A percentile compares a stretch with the other conserved stretches of the same genome.
phyloP scores from a whole-genome alignment of 2,113 vertebrate species.

The Sprattus sprattus region DNA sequence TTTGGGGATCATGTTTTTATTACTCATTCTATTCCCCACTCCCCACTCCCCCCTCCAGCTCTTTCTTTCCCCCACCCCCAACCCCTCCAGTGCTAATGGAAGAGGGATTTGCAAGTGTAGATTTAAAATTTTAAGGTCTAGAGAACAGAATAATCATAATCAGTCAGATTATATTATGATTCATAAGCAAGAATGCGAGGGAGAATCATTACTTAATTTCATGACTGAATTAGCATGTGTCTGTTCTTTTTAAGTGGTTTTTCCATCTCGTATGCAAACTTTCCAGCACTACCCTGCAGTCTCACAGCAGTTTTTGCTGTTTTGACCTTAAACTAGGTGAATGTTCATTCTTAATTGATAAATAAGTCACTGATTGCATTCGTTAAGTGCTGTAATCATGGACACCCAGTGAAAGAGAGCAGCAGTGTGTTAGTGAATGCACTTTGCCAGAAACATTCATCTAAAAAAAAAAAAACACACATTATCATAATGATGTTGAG shows the following conservation, averaged over 20 bases:
- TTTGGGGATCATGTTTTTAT: background rate
- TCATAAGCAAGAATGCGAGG: conserved; percentile 59
- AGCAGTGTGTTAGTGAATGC: background rate
- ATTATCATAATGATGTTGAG: background rate
- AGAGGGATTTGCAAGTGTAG: conserved; percentile 58
- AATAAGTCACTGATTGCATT: background rate
- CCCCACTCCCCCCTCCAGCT: background rate
- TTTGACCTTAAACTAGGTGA: conserved; percentile 43
- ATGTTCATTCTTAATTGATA: conserved; percentile 40
- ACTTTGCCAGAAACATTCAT: background rate
- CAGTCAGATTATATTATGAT: conserved; percentile 62
- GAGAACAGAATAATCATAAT: conserved; percentile 65
- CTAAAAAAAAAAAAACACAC: background rate
- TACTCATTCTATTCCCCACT: background rate
- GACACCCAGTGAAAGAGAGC: conserved; percentile 8
- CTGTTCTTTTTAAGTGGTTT: conserved; percentile 54
- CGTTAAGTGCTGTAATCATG: background rate
- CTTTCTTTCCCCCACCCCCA: background rate
- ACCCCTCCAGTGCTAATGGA: conserved; percentile 54
- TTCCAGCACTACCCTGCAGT: conserved; percentile 9
- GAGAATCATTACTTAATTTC: conserved; percentile 64
- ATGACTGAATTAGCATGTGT: conserved; percentile 63
- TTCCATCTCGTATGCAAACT: conserved; percentile 48
- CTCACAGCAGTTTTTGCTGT: conserved; percentile 24
- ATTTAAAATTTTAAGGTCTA: conserved; percentile 64